Evolutionary conservation across 2,888 invertebrate species (phyloP).

Genomic region (Cyrtodaria siliqua): DNA sequence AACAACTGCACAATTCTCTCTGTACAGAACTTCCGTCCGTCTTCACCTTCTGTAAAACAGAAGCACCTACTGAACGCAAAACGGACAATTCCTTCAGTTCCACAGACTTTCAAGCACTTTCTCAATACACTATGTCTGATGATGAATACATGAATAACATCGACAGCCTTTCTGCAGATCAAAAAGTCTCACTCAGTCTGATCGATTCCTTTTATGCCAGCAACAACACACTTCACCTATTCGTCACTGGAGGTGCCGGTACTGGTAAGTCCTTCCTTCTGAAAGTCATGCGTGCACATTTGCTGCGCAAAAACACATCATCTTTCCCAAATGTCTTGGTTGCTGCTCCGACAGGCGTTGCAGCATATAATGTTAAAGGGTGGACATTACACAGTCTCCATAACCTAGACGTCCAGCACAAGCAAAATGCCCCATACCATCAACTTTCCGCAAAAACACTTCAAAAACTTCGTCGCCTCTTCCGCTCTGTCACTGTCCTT

Average conservation of each 20-base stretch:
- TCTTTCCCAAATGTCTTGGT: slow-evolving; percentile 14
- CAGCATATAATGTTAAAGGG: slow-evolving; percentile 13
- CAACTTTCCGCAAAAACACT: not conserved
- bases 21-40: not conserved
- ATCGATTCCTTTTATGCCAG: too few species aligned
- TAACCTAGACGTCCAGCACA: too few species aligned
- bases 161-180: not conserved
- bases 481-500: slow-evolving; percentile 1
- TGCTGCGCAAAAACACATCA: not conserved
- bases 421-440: slow-evolving; percentile 9
- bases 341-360: slow-evolving; percentile 21
- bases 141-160: slow-evolving; percentile 1
- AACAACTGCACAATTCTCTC: not conserved
- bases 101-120: slow-evolving; percentile 12
- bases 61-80: not conserved
- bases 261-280: slow-evolving; percentile 16
- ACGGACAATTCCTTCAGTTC: not conserved
- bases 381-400: not conserved
- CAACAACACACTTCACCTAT: not conserved
- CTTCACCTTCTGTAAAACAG: not conserved
- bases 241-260: slow-evolving; percentile 21
- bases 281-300: not conserved
- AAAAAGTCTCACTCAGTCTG: too few species aligned
- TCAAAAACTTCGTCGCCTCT: not conserved
- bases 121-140: slow-evolving; percentile 25